Evolutionary conservation across 2,888 invertebrate genomes (phyloP).

Genomic region (Conomelus anceps): DNA sequence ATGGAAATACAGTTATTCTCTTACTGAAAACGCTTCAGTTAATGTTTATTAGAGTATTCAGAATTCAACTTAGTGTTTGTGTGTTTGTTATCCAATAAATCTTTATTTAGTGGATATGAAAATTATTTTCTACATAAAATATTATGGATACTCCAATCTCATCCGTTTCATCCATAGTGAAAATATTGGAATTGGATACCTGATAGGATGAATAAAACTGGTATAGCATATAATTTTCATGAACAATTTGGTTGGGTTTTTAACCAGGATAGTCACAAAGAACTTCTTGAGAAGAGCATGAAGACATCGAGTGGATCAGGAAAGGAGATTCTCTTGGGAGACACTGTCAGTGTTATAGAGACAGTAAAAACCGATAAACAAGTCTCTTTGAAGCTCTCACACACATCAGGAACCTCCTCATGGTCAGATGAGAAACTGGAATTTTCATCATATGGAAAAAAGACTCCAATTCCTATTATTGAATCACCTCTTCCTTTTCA

Average conservation of each 20-base stretch:
- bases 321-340: neutral
- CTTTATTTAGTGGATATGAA: too few relatives aligned
- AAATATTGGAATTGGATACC: too few relatives aligned
- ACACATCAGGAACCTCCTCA: slow-evolving; percentile 12
- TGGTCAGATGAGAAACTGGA: neutral
- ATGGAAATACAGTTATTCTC: too few relatives aligned
- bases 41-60: neutral
- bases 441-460: neutral
- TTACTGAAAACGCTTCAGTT: too few relatives aligned
- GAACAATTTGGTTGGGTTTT: neutral
- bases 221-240: neutral
- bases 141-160: too few relatives aligned
- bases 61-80: neutral
- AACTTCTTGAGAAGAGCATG: neutral
- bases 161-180: too few relatives aligned
- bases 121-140: too few relatives aligned
- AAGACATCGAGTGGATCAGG: neutral
- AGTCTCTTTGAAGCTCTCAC: slow-evolving; percentile 34
- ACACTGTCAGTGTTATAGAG: slow-evolving; percentile 30
- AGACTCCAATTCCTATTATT: slow-evolving; percentile 3
- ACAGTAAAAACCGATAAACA: slow-evolving; percentile 37
- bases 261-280: neutral
- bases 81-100: neutral
- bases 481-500: slow-evolving; percentile 13
- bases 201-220: neutral